Conservation (phyloP, 2,797 vertebrate genomes). For the Corythornis leucogaster region DNA sequence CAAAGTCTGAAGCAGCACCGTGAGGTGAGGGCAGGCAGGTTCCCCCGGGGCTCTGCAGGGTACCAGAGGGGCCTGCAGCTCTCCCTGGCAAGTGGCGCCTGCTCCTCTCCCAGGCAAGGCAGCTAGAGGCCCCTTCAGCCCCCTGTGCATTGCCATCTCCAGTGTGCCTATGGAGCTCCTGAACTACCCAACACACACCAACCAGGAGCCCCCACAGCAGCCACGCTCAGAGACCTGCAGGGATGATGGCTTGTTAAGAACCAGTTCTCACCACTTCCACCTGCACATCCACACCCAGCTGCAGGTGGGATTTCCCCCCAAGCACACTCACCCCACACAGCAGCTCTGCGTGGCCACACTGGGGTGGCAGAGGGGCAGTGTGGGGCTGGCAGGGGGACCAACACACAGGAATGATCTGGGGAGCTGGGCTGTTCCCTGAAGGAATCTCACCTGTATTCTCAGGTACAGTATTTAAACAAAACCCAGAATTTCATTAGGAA, state of each 20-base stretch:
- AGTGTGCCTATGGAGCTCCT: background rate
- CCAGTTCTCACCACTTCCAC: fast-evolving
- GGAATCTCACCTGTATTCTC: background rate
- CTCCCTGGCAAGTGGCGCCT: background rate
- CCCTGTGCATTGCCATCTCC: background rate
- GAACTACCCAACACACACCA: fast-evolving
- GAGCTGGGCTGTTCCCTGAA: fast-evolving
- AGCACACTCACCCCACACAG: fast-evolving
- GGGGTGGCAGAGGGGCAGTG: fast-evolving
- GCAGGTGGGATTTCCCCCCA: background rate
- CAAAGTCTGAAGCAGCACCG: background rate
- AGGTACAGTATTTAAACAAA: background rate
- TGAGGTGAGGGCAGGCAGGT: background rate
- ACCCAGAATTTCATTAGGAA: background rate
- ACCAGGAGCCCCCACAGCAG: fast-evolving
- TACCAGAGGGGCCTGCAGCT: background rate
- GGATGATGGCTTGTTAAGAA: background rate
- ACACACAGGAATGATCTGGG: fast-evolving
- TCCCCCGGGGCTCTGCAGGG: background rate
- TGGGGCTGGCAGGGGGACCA: fast-evolving
- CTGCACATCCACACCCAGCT: fast-evolving
- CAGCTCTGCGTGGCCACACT: fast-evolving
- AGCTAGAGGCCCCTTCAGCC: background rate
- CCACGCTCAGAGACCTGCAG: background rate
- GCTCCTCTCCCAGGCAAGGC: background rate